A percentile compares a stretch with the other conserved stretches of the same genome.
phyloP scores from a whole-genome alignment of 2,888 invertebrate species.

The Notodonta dromedarius region DNA sequence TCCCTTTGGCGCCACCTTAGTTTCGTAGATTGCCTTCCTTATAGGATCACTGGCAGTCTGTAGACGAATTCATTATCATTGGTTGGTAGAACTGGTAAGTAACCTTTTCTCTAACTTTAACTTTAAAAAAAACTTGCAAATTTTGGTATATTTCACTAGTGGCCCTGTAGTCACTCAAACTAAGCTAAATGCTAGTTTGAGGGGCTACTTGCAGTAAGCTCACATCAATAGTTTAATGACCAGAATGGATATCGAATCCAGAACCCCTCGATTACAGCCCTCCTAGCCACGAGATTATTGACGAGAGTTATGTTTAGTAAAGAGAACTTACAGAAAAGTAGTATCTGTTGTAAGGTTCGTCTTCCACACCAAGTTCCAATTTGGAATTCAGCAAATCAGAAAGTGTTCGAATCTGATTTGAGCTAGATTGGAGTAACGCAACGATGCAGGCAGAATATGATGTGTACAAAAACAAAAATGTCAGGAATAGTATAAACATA shows the following conservation, averaged over 20 bases:
- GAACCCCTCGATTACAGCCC: too few relatives aligned
- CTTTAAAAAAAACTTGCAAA: too few relatives aligned
- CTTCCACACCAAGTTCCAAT: conserved; percentile 86
- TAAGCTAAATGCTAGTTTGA: too few relatives aligned
- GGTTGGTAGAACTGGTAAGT: too few relatives aligned
- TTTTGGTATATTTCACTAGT: too few relatives aligned
- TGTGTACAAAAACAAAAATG: conserved; percentile 87
- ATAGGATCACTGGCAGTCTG: conserved; percentile 77
- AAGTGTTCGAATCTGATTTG: conserved; percentile 86
- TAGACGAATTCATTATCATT: conserved; percentile 13
- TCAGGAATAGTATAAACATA: conserved; percentile 84
- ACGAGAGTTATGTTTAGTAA: too few relatives aligned
- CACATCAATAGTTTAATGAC: too few relatives aligned
- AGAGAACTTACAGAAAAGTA: conserved; percentile 83
- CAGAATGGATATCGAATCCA: too few relatives aligned
- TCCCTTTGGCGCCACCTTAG: conserved; percentile 85
- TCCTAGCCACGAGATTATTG: too few relatives aligned
- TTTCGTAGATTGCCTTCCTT: conserved; percentile 83
- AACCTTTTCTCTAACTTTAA: too few relatives aligned
- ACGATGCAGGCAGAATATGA: conserved; percentile 91
- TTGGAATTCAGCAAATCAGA: conserved; percentile 86
- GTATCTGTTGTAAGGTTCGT: conserved; percentile 85
- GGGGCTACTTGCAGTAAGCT: too few relatives aligned
- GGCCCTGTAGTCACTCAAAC: too few relatives aligned
- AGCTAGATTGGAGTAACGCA: conserved; percentile 88